A percentile compares a stretch with the other conserved stretches of the same genome.
Conservation (phyloP, 1,140 invertebrate genomes). For the Schlechtendalia chinensis region DNA sequence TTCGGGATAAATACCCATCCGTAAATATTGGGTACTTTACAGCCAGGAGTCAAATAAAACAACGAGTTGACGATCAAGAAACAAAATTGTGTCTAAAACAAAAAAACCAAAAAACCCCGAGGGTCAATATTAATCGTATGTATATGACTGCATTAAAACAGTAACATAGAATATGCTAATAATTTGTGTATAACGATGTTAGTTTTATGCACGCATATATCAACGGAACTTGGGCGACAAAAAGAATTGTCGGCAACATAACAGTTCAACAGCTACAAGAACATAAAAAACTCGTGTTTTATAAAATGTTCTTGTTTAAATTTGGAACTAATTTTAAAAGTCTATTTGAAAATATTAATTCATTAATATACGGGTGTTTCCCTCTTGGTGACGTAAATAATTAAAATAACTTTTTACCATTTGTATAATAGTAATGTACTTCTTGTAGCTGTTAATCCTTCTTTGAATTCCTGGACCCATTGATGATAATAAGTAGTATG, state of each 20-base stretch:
- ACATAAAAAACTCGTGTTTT: conserved; percentile 21
- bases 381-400: neutral
- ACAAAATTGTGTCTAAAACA: conserved; percentile 65
- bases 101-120: conserved; percentile 32
- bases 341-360: neutral
- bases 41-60: conserved; percentile 61
- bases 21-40: conserved; percentile 59
- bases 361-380: too few species aligned
- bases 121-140: conserved; percentile 12
- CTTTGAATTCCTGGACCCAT: conserved; percentile 59
- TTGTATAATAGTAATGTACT: conserved; percentile 62
- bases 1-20: conserved; percentile 63
- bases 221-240: conserved; percentile 61
- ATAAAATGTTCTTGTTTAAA: conserved; percentile 5
- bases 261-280: conserved; percentile 12
- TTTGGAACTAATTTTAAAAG: neutral
- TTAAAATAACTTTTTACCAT: conserved; percentile 56
- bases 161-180: conserved; percentile 30
- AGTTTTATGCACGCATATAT: conserved; percentile 65
- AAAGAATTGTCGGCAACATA: conserved; percentile 54
- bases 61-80: conserved; percentile 62
- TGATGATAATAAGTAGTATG: conserved; percentile 68
- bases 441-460: conserved; percentile 58
- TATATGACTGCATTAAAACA: neutral
- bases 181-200: neutral